A percentile compares a stretch with the other conserved stretches of the same genome.
phyloP scores from a whole-genome alignment of 2,888 invertebrate genomes.

The Aquatica leii region DNA sequence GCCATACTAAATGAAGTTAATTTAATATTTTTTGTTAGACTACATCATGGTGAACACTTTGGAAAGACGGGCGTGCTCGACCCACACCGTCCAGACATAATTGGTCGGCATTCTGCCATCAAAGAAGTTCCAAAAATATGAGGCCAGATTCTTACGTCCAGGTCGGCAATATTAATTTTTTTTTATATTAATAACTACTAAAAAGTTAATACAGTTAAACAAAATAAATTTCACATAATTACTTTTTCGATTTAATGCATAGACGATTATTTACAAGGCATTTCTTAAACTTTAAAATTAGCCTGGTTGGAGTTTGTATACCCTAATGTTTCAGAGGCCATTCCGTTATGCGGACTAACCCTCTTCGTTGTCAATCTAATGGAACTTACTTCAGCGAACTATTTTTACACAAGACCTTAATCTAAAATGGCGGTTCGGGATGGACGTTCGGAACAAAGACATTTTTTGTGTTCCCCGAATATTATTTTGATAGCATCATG shows the following conservation, averaged over 20 bases:
- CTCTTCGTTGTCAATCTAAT: constrained; percentile 57
- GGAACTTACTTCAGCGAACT: constrained; percentile 60
- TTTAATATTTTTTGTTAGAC: constrained; percentile 54
- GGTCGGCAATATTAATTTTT: constrained; percentile 20
- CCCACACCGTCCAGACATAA: constrained; percentile 59
- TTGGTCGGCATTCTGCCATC: constrained; percentile 59
- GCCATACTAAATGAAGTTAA: constrained; percentile 47
- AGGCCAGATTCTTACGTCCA: constrained; percentile 33
- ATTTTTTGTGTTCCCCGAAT: constrained; percentile 50
- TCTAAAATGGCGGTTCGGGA: constrained; percentile 58
- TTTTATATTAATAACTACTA: neutral
- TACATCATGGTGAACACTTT: constrained; percentile 44
- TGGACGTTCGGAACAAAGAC: constrained; percentile 51
- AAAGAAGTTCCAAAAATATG: constrained; percentile 45
- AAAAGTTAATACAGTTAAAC: neutral
- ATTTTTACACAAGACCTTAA: constrained; percentile 59
- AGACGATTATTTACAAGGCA: neutral
- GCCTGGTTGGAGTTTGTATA: constrained; percentile 48
- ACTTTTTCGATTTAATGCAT: neutral
- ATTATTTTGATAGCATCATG: constrained; percentile 43
- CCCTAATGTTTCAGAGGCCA: constrained; percentile 47
- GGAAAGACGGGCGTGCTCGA: constrained; percentile 53
- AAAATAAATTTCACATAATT: constrained; percentile 5
- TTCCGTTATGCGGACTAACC: constrained; percentile 51
- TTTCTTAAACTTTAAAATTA: constrained; percentile 11